These are phyloP conservation scores for Dryobota labecula DNA, from an alignment of 2,888 invertebrate genomes.

Conservation along the genomic window DNA sequence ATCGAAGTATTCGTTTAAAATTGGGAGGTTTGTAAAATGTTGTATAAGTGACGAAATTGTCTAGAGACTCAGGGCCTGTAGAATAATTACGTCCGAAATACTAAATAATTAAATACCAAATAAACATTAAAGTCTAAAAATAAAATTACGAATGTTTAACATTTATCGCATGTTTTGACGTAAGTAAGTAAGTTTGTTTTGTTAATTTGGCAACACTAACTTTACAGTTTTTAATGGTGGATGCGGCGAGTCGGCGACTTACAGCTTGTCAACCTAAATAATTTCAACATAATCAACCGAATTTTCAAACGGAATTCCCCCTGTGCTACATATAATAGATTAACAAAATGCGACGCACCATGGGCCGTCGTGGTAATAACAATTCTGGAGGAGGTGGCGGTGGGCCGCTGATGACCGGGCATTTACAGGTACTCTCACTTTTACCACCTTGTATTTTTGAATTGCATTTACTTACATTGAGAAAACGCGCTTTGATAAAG, in stretches of 20 bases:
- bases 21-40: neutral
- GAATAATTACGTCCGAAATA: neutral
- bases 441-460: neutral
- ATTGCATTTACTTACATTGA: neutral
- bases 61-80: neutral
- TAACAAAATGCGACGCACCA: conserved; percentile 55
- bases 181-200: neutral
- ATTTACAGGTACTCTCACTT: conserved; percentile 66
- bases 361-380: conserved; percentile 36
- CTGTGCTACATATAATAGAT: conserved; percentile 3
- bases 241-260: neutral
- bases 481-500: neutral
- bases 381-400: conserved; percentile 44
- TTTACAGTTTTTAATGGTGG: conserved; percentile 13
- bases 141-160: neutral
- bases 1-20: neutral
- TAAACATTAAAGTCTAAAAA: neutral
- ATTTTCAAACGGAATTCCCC: neutral
- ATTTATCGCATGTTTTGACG: neutral
- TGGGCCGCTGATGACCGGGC: conserved; percentile 72
- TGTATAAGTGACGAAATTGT: neutral
- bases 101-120: neutral
- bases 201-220: neutral
- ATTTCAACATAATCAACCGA: neutral
- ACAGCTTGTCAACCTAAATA: neutral